These are phyloP conservation scores for Brienomyrus longianalis DNA, from an alignment of 2,113 vertebrate genomes.

Conservation along the genomic window DNA sequence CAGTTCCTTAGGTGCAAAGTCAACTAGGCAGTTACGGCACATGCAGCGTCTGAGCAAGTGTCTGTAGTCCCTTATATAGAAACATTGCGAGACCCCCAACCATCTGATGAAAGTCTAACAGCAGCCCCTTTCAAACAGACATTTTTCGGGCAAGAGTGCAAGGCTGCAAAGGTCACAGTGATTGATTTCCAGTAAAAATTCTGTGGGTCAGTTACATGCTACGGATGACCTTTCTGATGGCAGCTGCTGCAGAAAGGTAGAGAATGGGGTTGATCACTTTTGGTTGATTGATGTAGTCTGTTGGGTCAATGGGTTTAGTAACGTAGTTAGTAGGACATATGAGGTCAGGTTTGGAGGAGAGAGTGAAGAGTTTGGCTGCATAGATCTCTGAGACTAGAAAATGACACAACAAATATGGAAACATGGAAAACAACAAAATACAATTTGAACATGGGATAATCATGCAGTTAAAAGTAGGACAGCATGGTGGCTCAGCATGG, in stretches of 20 bases:
- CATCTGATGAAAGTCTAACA: not conserved
- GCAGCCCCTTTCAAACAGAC: conserved; percentile 1
- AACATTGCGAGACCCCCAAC: not conserved
- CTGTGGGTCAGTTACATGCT: conserved; percentile 15
- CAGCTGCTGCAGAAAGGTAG: not conserved
- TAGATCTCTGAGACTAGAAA: not conserved
- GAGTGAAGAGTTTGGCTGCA: not conserved
- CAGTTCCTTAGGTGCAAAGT: not conserved
- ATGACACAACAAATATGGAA: not conserved
- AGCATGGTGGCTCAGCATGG: not conserved
- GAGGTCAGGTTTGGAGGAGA: not conserved
- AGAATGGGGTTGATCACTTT: not conserved
- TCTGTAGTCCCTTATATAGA: not conserved
- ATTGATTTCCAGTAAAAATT: conserved; percentile 29
- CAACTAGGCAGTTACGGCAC: not conserved
- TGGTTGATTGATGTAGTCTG: not conserved
- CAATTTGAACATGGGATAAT: not conserved
- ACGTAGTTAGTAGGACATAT: not conserved
- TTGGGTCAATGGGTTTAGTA: not conserved
- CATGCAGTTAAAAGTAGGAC: not conserved
- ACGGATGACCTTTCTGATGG: conserved; percentile 18
- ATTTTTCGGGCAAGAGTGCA: not conserved
- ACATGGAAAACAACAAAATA: not conserved
- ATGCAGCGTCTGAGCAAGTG: not conserved
- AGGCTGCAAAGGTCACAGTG: conserved; percentile 20